phyloP scores from a whole-genome alignment of 2,888 invertebrate species.

The Argynnis bischoffii region DNA sequence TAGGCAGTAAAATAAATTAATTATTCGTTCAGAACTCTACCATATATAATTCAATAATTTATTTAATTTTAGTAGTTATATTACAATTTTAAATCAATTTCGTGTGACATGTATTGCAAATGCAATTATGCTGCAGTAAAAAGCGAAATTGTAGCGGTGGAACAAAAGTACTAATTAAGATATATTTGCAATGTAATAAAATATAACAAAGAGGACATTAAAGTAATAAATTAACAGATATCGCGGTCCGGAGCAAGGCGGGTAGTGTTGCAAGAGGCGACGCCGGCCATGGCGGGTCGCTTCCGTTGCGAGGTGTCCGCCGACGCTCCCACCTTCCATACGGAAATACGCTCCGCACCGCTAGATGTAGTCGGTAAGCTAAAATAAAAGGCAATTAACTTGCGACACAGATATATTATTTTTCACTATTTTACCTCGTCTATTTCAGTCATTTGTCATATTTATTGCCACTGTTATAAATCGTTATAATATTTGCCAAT shows the following conservation, averaged over 20 bases:
- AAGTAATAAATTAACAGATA: conserved; percentile 54
- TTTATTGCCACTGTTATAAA: not conserved
- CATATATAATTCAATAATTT: conserved; percentile 8
- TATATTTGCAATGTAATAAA: conserved; percentile 16
- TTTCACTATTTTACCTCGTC: conserved; percentile 1
- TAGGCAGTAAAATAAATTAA: conserved; percentile 6
- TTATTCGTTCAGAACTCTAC: conserved; percentile 13
- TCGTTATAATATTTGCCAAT: not conserved
- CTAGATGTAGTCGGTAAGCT: conserved; percentile 88
- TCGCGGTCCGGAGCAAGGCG: conserved; percentile 84
- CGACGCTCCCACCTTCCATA: conserved; percentile 88
- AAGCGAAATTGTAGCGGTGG: not conserved
- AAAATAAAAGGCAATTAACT: conserved; percentile 19
- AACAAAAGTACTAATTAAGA: conserved; percentile 1
- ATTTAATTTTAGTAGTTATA: not conserved
- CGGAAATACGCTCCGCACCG: conserved; percentile 84
- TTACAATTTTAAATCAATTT: not conserved
- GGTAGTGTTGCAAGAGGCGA: conserved; percentile 86
- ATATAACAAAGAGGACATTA: conserved; percentile 16
- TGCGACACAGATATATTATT: conserved; percentile 22
- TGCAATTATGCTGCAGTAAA: not conserved
- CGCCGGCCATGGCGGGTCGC: conserved; percentile 86
- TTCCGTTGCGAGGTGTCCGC: conserved; percentile 90
- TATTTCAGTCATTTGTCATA: not conserved
- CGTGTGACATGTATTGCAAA: not conserved